Base-by-base conservation (phyloP, 2,888 invertebrate species). In the Phaonia tiefii region DNA sequence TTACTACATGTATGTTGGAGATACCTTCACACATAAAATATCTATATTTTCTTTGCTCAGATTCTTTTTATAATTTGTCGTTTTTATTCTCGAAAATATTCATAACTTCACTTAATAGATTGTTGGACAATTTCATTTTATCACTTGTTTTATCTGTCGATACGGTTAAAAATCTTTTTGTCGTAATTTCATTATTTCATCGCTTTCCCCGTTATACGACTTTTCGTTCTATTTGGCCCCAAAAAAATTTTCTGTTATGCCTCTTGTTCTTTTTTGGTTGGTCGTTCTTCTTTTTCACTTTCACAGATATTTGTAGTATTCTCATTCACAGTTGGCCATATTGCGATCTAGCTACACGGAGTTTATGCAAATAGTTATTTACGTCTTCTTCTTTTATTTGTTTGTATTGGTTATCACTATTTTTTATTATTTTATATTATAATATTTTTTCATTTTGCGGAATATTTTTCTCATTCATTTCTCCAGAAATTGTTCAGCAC, bases 231-330 rank as follows among this genome's bases (percentile, higher is more conserved):
- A 58, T 75, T 67, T 75, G 74, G 78, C 70, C 75, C 81, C 75
- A 77, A 75, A 81, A 31, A 69, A 80, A 31, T 71, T n/a, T 73
- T 80, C 74, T 81, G 81, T 66, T 75, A 83, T 80, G 71, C 69
- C 70, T 71, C 73, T 46, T 65, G 15, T 82, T 83, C 67, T 77
- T 79, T 54, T 70, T 70, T 72, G 70, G 46, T 67, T 83, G 20
- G 69, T 82, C 39, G 65, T 69, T 79, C 65, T 49, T 60, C 31
- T 51, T 65, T 75, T 81, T 65, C n/a, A 69, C 26, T 44, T 70
- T 75, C 69, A 73, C 46, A 25, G 74, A 58, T 25, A 54, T 31
- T 58, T 71, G 42, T 71, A 71, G 51, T n/a, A n/a, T n/a, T 80
- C 42, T 51, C 46, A 79, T 79, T 83, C 31, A 75, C 74, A 72